Conservation (phyloP, 2,888 invertebrate genomes). For the Glaucopsyche alexis region DNA sequence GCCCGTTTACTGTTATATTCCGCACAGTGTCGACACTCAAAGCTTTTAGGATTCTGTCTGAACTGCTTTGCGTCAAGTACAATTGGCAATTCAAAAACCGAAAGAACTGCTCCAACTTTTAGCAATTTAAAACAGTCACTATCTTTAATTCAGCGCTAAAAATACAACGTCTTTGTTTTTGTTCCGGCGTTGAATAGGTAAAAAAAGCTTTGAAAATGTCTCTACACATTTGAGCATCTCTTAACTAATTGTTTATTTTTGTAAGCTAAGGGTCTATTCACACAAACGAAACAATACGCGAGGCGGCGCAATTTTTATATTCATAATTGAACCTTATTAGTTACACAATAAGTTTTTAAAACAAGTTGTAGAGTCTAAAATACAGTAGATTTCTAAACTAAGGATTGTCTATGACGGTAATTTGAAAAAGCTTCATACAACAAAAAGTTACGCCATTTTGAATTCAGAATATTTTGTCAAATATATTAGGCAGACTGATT, state of each 20-base stretch:
- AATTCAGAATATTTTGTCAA: too few relatives aligned
- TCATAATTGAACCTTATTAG: too few relatives aligned
- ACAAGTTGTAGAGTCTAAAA: too few relatives aligned
- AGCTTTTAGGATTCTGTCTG: not conserved
- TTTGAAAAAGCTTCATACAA: too few relatives aligned
- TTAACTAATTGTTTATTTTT: not conserved
- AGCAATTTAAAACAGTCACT: conserved; percentile 20
- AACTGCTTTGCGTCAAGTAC: not conserved
- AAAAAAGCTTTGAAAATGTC: conserved; percentile 3
- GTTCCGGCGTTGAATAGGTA: not conserved
- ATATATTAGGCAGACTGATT: too few relatives aligned
- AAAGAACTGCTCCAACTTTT: conserved; percentile 18
- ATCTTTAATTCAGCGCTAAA: conserved; percentile 19
- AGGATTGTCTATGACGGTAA: too few relatives aligned
- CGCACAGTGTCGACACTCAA: not conserved
- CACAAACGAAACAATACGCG: too few relatives aligned
- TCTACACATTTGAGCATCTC: not conserved
- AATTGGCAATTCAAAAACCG: conserved; percentile 26
- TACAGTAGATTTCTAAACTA: too few relatives aligned
- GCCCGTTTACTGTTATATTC: not conserved
- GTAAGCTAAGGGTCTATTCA: not conserved
- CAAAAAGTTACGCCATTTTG: too few relatives aligned
- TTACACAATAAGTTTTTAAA: too few relatives aligned
- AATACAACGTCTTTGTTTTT: conserved; percentile 18
- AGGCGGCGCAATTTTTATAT: too few relatives aligned